Base-by-base conservation (phyloP, 1,140 invertebrate genomes). In the Diploscapter pachys region DNA sequence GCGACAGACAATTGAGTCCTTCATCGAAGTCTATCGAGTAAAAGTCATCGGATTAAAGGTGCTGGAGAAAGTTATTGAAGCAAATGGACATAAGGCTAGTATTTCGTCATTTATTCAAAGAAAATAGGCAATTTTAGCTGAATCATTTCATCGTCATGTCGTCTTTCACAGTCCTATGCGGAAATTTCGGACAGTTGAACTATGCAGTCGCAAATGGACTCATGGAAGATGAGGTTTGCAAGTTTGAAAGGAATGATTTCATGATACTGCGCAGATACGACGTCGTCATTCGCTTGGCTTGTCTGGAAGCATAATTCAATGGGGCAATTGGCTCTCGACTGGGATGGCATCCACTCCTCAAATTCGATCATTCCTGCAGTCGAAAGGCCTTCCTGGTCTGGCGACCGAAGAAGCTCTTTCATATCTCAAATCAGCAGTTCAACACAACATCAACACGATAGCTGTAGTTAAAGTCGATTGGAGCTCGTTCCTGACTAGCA, bases 291-390 rank as follows among this genome's bases (percentile, higher is more conserved):
- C 63, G 49, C 11, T 54, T 49, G 77, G 75, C 48, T 59, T 55
- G 56, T 50, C 71, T 4, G 69, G 71, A 54, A 63, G 65, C 52
- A 52, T 77, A n/a, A 79, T 79, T 59, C 72, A 79, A 13, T 79
- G 78, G 78, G 78, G 78, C 53, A 79, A 79, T 49, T 79, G 78
- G 78, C 51, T 65, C 8, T 76, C 78, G 6, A 69, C 72, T 5
- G 78, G 78, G 5, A 79, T 79, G 78, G 78, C 78, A 9, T 64
- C 67, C 11, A 67, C 72, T 9, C 9, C 13, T n/a, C 8, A 71
- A 8, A 63, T 76, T 5, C 62, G 64, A 11, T 63, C 69, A 5
- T 55, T 75, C 13, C 67, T 79, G 3, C 65, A 49, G 13, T 57
- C 70, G 49, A 51, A 67, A 6, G 78, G 78, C 64, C 78, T 79